These are phyloP conservation scores for Gallinago stenura DNA, from an alignment of 2,797 vertebrate genomes.

Conservation along the genomic window DNA sequence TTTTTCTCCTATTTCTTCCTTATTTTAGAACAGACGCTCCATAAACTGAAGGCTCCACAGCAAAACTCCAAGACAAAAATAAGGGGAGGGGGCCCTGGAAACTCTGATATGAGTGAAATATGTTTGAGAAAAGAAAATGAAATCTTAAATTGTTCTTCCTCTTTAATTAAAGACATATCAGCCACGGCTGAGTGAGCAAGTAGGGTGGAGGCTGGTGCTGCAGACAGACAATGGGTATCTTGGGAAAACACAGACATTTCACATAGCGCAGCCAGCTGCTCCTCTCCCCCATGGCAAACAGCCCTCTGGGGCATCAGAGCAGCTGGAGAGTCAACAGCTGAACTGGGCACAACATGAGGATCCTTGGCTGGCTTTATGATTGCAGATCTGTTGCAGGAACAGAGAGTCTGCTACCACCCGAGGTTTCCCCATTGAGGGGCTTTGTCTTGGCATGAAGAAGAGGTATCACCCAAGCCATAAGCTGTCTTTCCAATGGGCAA, in stretches of 20 bases:
- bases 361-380: background rate
- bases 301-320: background rate
- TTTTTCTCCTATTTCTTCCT: background rate
- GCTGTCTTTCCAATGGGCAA: background rate
- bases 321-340: constrained; percentile 20
- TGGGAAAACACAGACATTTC: constrained; percentile 35
- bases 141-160: constrained; percentile 46
- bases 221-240: constrained; percentile 66
- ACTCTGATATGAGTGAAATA: background rate
- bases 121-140: background rate
- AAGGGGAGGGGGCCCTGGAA: background rate
- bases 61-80: background rate
- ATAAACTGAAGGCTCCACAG: background rate
- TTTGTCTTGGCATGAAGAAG: background rate
- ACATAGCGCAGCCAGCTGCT: constrained; percentile 17
- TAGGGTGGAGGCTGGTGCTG: constrained; percentile 49
- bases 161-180: constrained; percentile 75
- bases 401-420: background rate
- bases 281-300: constrained; percentile 30
- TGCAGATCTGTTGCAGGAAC: background rate
- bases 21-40: background rate
- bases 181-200: constrained; percentile 61
- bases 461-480: background rate
- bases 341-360: background rate
- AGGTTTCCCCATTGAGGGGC: background rate